Evolutionary conservation across 2,797 vertebrate species (phyloP).

Genomic region (Pangasius krempfi): DNA sequence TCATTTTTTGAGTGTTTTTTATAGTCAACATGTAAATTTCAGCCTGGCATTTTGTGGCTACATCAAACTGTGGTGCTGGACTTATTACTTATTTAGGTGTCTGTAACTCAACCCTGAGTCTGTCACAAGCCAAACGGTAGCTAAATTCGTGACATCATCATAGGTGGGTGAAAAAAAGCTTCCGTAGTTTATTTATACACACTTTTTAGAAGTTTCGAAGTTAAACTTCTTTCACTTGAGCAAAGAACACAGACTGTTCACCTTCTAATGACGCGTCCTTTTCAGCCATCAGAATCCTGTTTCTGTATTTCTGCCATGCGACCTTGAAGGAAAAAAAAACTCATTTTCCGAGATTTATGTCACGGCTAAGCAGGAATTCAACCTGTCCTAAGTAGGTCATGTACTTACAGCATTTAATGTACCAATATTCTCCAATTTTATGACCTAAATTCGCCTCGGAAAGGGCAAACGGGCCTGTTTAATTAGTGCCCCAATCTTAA

Average conservation of each 20-base stretch:
- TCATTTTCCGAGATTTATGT: conserved; percentile 27
- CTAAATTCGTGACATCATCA: background rate
- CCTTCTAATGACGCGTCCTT: conserved; percentile 1
- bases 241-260: background rate
- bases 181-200: no score
- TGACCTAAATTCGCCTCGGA: conserved; percentile 28
- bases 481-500: conserved; percentile 42
- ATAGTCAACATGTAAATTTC: background rate
- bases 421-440: conserved; percentile 31
- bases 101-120: background rate
- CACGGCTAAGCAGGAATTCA: conserved; percentile 19
- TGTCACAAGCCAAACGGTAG: background rate
- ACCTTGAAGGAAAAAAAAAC: conserved; percentile 29
- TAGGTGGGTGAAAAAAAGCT: background rate
- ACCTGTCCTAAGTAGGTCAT: conserved; percentile 44
- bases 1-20: background rate
- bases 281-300: background rate
- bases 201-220: background rate
- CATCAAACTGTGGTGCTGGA: background rate
- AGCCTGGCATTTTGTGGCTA: background rate
- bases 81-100: background rate
- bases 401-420: conserved; percentile 22
- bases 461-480: conserved; percentile 24
- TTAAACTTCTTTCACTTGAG: background rate
- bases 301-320: background rate